Evolutionary conservation across 2,113 vertebrate genomes (phyloP).

Genomic region (Fulmarus glacialis): DNA sequence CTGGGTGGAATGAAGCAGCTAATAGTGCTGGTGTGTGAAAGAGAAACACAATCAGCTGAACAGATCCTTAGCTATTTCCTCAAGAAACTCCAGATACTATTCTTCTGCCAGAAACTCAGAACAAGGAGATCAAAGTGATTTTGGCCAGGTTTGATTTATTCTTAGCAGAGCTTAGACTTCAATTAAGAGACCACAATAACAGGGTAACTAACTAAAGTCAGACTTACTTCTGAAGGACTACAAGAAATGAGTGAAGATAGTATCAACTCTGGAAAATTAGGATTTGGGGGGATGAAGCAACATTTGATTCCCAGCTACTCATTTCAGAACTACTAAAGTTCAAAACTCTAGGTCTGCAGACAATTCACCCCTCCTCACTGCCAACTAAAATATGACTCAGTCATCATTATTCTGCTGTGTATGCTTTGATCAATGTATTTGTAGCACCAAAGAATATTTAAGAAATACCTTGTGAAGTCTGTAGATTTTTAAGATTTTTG

Average conservation of each 20-base stretch:
- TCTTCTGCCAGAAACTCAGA: background rate
- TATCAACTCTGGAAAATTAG: background rate
- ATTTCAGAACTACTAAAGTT: background rate
- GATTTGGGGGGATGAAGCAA: background rate
- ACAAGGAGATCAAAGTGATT: background rate
- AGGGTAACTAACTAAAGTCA: background rate
- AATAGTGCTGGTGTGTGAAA: background rate
- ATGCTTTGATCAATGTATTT: background rate
- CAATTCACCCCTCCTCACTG: background rate
- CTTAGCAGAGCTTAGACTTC: background rate
- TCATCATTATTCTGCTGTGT: background rate
- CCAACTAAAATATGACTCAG: rapidly evolving
- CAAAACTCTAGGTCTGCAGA: background rate
- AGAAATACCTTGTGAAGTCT: background rate
- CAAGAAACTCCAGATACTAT: background rate
- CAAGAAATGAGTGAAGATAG: background rate
- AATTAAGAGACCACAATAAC: background rate
- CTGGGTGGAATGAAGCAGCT: background rate
- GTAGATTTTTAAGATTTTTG: background rate
- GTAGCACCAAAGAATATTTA: background rate
- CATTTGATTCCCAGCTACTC: background rate
- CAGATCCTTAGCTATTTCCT: background rate
- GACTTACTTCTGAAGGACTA: background rate
- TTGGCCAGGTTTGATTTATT: background rate
- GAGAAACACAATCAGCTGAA: background rate